Conservation (phyloP, 92 coral and sea anemone genomes). For the Parazoanthus atlanticus region DNA sequence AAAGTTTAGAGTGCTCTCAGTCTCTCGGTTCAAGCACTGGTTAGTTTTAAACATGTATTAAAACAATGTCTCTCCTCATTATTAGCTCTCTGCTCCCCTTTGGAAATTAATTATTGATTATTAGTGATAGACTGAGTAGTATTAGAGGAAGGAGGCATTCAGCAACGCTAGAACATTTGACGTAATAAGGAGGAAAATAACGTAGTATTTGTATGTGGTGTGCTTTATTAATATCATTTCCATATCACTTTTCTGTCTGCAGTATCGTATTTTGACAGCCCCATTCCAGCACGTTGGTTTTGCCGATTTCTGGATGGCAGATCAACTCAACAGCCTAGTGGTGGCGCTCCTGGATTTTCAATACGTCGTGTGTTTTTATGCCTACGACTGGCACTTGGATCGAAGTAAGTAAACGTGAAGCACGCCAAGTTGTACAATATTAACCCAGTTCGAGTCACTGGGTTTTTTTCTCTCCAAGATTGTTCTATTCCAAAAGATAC, state of each 20-base stretch:
- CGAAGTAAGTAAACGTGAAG: slow-evolving; percentile 43
- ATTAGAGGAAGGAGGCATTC: too few species aligned
- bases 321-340: slow-evolving; percentile 95
- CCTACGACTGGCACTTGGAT: slow-evolving; percentile 84
- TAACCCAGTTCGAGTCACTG: too few species aligned
- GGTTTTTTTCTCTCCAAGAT: too few species aligned
- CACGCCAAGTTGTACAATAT: too few species aligned
- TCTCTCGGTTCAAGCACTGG: too few species aligned
- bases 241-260: not conserved
- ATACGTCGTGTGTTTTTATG: slow-evolving; percentile 81
- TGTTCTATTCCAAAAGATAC: too few species aligned
- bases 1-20: too few species aligned
- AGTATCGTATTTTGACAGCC: slow-evolving; percentile 93
- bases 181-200: not conserved
- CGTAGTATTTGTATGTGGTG: not conserved
- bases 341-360: slow-evolving; percentile 89
- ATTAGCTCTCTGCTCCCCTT: too few species aligned
- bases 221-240: not conserved
- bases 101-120: too few species aligned
- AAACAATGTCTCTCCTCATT: too few species aligned
- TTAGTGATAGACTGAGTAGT: too few species aligned
- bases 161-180: not conserved
- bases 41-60: too few species aligned
- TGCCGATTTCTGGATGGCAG: slow-evolving; percentile 99
- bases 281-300: slow-evolving; percentile 98